phyloP scores from a whole-genome alignment of 2,797 vertebrate species.

The Lutra lutra region DNA sequence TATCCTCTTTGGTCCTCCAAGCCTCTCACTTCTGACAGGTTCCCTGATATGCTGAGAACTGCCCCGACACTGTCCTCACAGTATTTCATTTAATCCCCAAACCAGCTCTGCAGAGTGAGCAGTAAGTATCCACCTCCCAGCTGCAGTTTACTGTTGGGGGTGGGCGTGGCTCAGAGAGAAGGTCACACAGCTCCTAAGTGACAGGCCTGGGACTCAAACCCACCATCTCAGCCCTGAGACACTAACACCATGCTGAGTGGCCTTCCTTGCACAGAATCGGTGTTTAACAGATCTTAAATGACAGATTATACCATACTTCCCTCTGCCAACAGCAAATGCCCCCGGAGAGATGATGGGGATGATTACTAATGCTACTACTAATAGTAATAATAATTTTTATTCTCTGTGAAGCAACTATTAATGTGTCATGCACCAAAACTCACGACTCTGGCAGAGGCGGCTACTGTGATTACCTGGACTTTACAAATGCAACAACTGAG shows the following conservation, averaged over 20 bases:
- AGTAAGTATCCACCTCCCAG: not conserved
- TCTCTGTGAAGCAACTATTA: not conserved
- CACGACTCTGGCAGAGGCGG: not conserved
- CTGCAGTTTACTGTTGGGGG: not conserved
- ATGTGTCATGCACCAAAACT: not conserved
- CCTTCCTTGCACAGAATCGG: not conserved
- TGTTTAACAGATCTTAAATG: not conserved
- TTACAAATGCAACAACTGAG: slow-evolving; percentile 11
- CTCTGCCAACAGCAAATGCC: not conserved
- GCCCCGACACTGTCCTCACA: not conserved
- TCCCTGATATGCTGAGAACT: not conserved
- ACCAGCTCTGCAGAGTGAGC: not conserved
- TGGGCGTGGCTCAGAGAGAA: not conserved
- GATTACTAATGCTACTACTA: not conserved
- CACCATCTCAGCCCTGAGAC: not conserved
- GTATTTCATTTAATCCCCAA: not conserved
- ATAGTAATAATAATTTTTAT: not conserved
- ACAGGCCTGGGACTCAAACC: not conserved
- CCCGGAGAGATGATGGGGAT: not conserved
- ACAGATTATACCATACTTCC: not conserved
- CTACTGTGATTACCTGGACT: not conserved
- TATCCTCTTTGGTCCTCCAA: not conserved
- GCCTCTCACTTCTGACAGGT: not conserved
- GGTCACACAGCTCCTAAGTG: not conserved
- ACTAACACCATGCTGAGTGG: not conserved